Evolutionary conservation across 2,113 vertebrate species (phyloP), one percentile per base, ranked within the genome.

Genomic region (Corythornis vintsioides): DNA sequence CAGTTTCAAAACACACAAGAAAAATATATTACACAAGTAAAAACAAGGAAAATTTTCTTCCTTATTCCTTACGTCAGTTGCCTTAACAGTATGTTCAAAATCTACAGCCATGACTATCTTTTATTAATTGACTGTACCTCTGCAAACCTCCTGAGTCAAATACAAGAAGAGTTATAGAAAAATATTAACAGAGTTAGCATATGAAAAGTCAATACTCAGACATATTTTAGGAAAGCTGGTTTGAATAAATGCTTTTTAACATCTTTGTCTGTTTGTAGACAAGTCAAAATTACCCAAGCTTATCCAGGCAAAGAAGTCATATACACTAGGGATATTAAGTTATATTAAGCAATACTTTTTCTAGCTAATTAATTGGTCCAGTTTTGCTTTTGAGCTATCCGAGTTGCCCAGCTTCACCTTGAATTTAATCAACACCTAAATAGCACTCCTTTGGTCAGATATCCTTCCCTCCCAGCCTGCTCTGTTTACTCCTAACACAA

Each of bases 351-450:
- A 67, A 7, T 40, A 69, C 28, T n/a, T 80, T 61, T 83, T 86
- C 50, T 90, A 89, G 53, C 12, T 88, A 83, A 76, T 63, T 8
- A 63, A 75, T 78, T 77, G 5, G 43, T 84, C 65, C 48, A 65
- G 6, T 80, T 96, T 80, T 91, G 24, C 21, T 73, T 84, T 92
- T 95, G 47, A 92, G n/a, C 50, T 43, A 52, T 40, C 61, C 76
- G 22, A 80, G 35, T 35, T 74, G 50, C 15, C 61, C 75, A 93
- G 35, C 7, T 93, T 94, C 86, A 92, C 65, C 67, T 72, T 90
- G 45, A 83, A 82, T 83, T 81, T 72, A 90, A 87, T 67, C 63
- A 63, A 10, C 50, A 73, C 71, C 3, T 69, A 69, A 14, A 57
- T 8, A 71, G 63, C 19, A 64, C 4, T 78, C 43, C 40, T 88